Evolutionary conservation across 2,113 vertebrate species (phyloP).

Genomic region (Tenebrosternarchus preto): DNA sequence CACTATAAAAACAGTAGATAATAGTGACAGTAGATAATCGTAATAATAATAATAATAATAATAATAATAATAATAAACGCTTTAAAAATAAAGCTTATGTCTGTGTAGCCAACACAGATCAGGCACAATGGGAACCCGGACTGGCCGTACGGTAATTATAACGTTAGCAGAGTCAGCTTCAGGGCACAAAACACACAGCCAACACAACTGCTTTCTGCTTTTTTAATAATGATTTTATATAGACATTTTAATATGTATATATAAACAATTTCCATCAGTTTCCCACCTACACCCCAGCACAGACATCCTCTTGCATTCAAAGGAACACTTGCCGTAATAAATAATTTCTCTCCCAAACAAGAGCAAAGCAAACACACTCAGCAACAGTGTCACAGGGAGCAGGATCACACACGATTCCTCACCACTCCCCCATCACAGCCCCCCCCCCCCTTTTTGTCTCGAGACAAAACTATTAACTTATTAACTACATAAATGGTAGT

Average conservation of each 20-base stretch:
- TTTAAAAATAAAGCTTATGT: no score
- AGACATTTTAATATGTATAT: conserved; percentile 70
- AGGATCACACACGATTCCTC: conserved; percentile 24
- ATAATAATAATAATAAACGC: no score
- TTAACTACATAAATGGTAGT: not conserved
- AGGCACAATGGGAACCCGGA: no score
- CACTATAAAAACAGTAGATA: no score
- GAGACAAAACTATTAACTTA: not conserved
- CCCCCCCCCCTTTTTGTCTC: not conserved
- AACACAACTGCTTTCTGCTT: not conserved
- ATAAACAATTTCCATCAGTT: conserved; percentile 67
- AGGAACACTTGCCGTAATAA: conserved; percentile 68
- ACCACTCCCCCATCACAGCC: not conserved
- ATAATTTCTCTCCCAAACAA: conserved; percentile 65
- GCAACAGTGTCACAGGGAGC: conserved; percentile 34
- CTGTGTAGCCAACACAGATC: no score
- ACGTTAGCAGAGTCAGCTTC: no score
- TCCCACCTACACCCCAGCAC: conserved; percentile 39
- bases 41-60: no score
- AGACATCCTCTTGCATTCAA: conserved; percentile 56
- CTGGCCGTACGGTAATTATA: no score
- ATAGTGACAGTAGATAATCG: no score
- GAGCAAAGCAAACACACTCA: conserved; percentile 59
- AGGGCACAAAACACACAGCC: not conserved
- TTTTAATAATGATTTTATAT: conserved; percentile 66